Base-by-base conservation (phyloP, 1,140 invertebrate species). In the Adoxophyes honmai region DNA sequence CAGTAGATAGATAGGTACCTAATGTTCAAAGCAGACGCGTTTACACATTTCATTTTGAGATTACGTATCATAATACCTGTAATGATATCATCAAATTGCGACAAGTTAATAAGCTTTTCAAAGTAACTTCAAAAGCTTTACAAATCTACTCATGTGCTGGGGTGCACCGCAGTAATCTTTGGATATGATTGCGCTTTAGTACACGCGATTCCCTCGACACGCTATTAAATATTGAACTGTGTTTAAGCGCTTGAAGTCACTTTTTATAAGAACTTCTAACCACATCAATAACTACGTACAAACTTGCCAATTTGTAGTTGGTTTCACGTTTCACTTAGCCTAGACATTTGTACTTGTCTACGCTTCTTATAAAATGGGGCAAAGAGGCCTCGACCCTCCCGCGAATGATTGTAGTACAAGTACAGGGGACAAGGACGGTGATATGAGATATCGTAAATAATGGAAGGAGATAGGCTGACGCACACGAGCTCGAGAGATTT, bases 401-500 rank as follows among this genome's bases (percentile, higher is more conserved):
- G 64, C 68, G 68, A 72, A 73, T 72, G 68, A 48, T 48, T 76
- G 66, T 73, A 81, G 79, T 72, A 82, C 78, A 74, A 75, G 74
- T 73, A 73, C 68, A 70, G 57, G 59, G 65, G 76, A 86, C 68
- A 82, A 71, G 71, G 78, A 83, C 61, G 61, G 64, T 57, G 48
- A 71, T 76, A 84, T 71, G 64, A 70, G 61, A 58, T 68, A 55
- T 54, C 55, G 56, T 60, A 52, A 70, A 68, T 68, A 70, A 70
- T 72, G 62, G 74, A 85, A 73, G 66, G 69, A 79, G 81, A 82
- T 69, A 75, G 74, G 60, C 60, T 59, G 62, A 77, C 38, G 51
- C 63, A 75, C 62, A 81, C 67, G 70, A 64, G 62, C 55, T 57
- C 62, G 57, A 62, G 79, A 86, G 81, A 88, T 88, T 88, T 86